phyloP scores from a whole-genome alignment of 2,797 vertebrate species.

The Picus viridis region DNA sequence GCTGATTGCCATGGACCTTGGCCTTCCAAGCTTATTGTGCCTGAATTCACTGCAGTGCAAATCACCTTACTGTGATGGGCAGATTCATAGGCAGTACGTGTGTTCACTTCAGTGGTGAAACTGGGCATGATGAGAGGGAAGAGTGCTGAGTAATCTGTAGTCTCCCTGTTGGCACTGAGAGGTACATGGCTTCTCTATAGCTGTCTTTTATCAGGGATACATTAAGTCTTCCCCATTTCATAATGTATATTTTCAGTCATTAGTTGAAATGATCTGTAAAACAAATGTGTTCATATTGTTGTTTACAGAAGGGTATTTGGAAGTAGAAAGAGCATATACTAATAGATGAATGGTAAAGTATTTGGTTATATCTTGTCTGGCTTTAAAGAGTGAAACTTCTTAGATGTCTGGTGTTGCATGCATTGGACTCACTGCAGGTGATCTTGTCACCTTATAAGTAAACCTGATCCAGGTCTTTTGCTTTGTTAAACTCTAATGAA shows the following conservation, averaged over 20 bases:
- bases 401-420: background rate
- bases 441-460: background rate
- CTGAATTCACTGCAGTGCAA: background rate
- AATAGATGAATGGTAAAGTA: background rate
- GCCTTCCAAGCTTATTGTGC: background rate
- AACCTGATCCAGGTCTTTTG: background rate
- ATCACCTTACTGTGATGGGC: accelerated
- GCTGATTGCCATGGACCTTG: background rate
- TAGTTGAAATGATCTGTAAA: background rate
- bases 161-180: background rate
- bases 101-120: background rate
- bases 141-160: background rate
- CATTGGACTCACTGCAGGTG: background rate
- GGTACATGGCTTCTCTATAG: background rate
- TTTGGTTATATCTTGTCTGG: background rate
- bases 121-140: background rate
- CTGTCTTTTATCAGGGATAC: background rate
- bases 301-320: background rate
- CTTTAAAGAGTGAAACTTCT: background rate
- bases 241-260: background rate
- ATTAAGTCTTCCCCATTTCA: background rate
- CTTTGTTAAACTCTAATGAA: background rate
- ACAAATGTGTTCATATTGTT: background rate
- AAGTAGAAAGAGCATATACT: background rate
- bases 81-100: accelerated